Evolutionary conservation across 2,888 invertebrate genomes (phyloP).

Genomic region (Heliconius erato): DNA sequence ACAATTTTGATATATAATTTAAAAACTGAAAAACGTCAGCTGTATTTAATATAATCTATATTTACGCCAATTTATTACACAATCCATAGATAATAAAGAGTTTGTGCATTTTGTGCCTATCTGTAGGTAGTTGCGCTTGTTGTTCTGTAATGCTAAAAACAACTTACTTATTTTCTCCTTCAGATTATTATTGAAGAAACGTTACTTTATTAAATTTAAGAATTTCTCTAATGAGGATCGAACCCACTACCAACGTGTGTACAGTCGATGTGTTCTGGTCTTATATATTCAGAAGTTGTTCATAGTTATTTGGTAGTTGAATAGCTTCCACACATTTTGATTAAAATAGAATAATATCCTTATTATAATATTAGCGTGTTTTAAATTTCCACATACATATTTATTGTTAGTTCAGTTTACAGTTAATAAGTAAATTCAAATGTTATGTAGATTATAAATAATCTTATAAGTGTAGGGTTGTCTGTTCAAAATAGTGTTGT

Average conservation of each 20-base stretch:
- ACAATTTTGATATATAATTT: not conserved
- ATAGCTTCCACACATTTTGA: not conserved
- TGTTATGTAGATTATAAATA: slow-evolving; percentile 13
- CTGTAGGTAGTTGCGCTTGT: not conserved
- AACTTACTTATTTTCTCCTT: not conserved
- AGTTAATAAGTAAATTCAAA: slow-evolving; percentile 11
- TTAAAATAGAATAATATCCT: slow-evolving; percentile 5
- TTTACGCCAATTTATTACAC: too few species aligned
- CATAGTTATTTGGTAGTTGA: not conserved
- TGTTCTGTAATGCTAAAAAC: not conserved
- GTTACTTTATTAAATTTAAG: not conserved
- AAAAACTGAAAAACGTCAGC: not conserved
- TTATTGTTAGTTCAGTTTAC: slow-evolving; percentile 8
- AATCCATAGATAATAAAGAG: not conserved
- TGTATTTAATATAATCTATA: too few species aligned
- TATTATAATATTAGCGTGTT: slow-evolving; percentile 7
- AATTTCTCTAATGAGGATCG: not conserved
- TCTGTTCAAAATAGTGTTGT: slow-evolving; percentile 8
- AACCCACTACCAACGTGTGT: not conserved
- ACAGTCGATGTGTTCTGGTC: not conserved
- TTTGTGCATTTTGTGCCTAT: slow-evolving; percentile 3
- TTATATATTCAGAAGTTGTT: not conserved
- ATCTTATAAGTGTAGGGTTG: slow-evolving; percentile 14
- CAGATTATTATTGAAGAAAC: not conserved
- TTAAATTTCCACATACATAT: slow-evolving; percentile 11